Conservation (phyloP, 2,888 invertebrate species). For the Ditula angustiorana region DNA sequence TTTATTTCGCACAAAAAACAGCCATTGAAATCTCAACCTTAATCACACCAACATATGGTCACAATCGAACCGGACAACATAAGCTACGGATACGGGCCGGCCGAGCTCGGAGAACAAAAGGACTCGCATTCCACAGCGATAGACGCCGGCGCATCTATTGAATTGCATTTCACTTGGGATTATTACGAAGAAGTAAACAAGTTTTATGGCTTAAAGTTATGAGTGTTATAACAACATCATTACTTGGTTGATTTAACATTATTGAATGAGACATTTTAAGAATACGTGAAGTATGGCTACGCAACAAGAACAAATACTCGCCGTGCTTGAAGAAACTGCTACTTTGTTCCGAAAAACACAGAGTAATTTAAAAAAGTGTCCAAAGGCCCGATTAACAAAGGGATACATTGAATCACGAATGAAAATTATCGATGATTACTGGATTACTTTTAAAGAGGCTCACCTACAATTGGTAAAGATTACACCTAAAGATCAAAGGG, state of each 20-base stretch:
- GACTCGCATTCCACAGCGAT: background rate
- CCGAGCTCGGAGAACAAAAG: slow-evolving; percentile 10
- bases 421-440: slow-evolving; percentile 41
- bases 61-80: slow-evolving; percentile 1
- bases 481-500: slow-evolving; percentile 39
- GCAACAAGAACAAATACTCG: slow-evolving; percentile 1
- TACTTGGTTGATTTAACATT: background rate
- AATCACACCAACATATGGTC: slow-evolving; percentile 1
- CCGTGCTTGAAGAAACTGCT: slow-evolving; percentile 31
- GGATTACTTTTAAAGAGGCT: slow-evolving; percentile 32
- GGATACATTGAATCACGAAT: slow-evolving; percentile 41
- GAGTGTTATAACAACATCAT: too few relatives aligned
- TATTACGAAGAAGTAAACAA: background rate
- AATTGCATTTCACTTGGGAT: background rate
- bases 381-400: slow-evolving; percentile 38
- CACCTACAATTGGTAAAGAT: slow-evolving; percentile 40
- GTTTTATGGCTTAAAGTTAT: background rate
- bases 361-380: slow-evolving; percentile 34
- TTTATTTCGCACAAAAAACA: background rate
- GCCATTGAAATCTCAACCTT: background rate
- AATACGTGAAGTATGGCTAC: slow-evolving; percentile 13
- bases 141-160: background rate
- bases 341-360: slow-evolving; percentile 25
- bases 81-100: background rate
- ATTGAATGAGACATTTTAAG: background rate